Evolutionary conservation across 2,113 vertebrate genomes (phyloP).

Genomic region (Eonycteris spelaea): DNA sequence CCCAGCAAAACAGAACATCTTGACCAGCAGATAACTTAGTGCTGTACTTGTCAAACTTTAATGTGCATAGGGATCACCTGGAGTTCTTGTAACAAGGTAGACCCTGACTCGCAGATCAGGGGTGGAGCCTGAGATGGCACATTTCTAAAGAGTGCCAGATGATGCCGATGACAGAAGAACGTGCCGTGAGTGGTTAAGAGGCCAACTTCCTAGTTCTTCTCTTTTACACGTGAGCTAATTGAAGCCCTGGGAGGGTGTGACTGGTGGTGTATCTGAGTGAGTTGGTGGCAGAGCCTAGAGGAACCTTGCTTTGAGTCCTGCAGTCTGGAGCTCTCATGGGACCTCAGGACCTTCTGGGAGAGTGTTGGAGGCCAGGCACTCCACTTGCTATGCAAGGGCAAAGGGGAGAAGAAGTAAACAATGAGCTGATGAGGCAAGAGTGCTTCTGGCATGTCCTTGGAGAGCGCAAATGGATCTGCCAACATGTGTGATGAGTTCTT

Average conservation of each 20-base stretch:
- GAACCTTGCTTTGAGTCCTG: neutral
- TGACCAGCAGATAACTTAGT: neutral
- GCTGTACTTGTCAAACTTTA: neutral
- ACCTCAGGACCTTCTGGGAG: neutral
- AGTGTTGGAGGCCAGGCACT: neutral
- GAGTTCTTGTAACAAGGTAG: too few species aligned
- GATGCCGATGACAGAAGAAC: neutral
- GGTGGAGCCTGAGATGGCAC: neutral
- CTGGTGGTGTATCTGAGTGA: neutral
- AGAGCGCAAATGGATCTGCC: constrained; percentile 54
- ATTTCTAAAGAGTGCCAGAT: neutral
- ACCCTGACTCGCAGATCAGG: neutral
- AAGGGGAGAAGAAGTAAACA: neutral
- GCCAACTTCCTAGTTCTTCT: neutral
- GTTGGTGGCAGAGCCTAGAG: neutral
- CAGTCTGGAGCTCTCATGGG: neutral
- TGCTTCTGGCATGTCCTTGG: neutral
- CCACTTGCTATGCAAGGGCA: neutral
- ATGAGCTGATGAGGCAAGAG: neutral
- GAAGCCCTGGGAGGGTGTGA: neutral
- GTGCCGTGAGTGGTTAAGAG: neutral
- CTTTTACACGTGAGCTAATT: neutral
- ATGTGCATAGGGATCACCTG: fast-evolving
- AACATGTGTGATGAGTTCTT: constrained; percentile 12
- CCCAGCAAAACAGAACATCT: neutral